These are phyloP conservation scores for Ricordea florida DNA, from an alignment of 92 coral and sea anemone genomes.

Conservation along the genomic window DNA sequence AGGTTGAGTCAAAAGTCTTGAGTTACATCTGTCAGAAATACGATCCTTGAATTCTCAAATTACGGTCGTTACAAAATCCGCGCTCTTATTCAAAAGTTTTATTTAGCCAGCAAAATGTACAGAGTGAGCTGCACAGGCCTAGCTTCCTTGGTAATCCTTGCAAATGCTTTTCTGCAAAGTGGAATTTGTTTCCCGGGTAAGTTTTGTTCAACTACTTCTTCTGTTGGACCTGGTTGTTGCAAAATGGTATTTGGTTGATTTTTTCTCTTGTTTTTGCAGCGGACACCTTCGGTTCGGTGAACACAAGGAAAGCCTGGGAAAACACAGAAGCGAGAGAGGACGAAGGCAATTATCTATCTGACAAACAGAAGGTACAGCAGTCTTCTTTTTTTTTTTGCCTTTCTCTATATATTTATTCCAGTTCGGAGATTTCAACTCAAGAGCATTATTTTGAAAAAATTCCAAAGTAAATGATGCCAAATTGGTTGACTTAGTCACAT, in stretches of 20 bases:
- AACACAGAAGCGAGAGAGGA: neutral
- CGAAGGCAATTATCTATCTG: too few species aligned
- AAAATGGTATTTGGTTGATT: neutral
- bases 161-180: neutral
- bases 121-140: neutral
- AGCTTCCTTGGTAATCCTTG: neutral
- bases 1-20: too few species aligned
- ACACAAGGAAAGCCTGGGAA: neutral
- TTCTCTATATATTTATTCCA: too few species aligned
- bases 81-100: constrained; percentile 3
- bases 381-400: too few species aligned
- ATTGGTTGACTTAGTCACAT: too few species aligned
- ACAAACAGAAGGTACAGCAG: too few species aligned
- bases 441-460: too few species aligned
- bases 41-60: too few species aligned
- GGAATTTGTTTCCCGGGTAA: constrained; percentile 7
- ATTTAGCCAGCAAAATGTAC: constrained; percentile 28
- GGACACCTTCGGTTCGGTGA: neutral
- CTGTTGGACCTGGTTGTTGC: neutral
- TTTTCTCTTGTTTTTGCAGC: neutral
- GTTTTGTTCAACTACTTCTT: neutral
- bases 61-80: constrained; percentile 11
- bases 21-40: too few species aligned
- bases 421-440: too few species aligned
- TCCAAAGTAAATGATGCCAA: too few species aligned